These are phyloP conservation scores for Netelia virgata DNA, from an alignment of 2,888 invertebrate species.

Conservation along the genomic window DNA sequence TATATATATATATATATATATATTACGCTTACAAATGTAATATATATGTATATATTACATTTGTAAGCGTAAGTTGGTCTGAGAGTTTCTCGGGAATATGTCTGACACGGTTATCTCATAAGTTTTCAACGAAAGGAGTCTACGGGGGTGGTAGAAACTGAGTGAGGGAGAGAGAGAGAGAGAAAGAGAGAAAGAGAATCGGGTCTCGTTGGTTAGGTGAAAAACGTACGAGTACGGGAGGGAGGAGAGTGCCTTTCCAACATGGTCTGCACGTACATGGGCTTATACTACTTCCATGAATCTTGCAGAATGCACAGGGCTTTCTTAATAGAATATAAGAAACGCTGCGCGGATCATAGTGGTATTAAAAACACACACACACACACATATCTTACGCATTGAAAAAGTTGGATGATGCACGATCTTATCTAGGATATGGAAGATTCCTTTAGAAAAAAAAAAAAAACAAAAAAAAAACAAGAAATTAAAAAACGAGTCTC, in stretches of 20 bases:
- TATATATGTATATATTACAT: constrained; percentile 43
- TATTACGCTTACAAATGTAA: too few relatives aligned
- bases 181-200: constrained; percentile 17
- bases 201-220: constrained; percentile 25
- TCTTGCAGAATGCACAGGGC: constrained; percentile 45
- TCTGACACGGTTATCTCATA: constrained; percentile 66
- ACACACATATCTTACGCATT: not conserved
- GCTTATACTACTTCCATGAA: constrained; percentile 59
- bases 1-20: constrained; percentile 33
- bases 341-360: constrained; percentile 14
- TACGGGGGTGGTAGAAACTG: not conserved
- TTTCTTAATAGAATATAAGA: constrained; percentile 59
- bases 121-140: constrained; percentile 59
- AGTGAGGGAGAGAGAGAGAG: not conserved
- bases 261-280: constrained; percentile 48
- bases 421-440: not conserved
- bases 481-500: not conserved
- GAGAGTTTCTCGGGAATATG: constrained; percentile 58
- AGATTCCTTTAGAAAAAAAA: too few relatives aligned
- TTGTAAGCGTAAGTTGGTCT: constrained; percentile 51
- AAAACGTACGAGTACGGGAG: constrained; percentile 45
- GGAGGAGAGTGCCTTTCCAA: constrained; percentile 25
- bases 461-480: not conserved
- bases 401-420: constrained; percentile 11
- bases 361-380: constrained; percentile 6